These are phyloP conservation scores for Ia io DNA, from an alignment of 2,113 vertebrate species.

Conservation along the genomic window DNA sequence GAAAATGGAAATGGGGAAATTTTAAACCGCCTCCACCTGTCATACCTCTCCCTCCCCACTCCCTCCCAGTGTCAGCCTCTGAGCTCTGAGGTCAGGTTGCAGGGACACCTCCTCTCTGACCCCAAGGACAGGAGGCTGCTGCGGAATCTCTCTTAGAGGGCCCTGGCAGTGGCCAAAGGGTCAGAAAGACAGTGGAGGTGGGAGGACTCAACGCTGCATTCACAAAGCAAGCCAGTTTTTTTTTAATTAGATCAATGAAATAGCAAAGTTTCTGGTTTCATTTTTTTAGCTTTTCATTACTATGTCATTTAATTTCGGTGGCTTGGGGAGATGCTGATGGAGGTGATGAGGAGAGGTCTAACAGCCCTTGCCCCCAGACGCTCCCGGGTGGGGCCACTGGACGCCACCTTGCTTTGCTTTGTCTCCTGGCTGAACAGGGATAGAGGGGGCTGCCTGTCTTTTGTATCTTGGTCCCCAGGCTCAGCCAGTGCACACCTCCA, in stretches of 20 bases:
- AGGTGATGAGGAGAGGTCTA: neutral
- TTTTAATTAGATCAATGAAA: neutral
- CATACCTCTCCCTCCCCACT: no score
- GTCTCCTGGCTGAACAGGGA: neutral
- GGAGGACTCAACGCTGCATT: fast-evolving
- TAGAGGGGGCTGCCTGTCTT: neutral
- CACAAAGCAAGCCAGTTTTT: neutral
- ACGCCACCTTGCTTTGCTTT: neutral
- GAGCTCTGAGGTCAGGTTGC: fast-evolving
- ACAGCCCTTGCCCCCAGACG: neutral
- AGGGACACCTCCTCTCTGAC: fast-evolving
- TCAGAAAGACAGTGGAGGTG: no score
- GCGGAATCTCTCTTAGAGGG: neutral
- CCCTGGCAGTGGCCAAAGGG: no score
- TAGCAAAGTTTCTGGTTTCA: neutral
- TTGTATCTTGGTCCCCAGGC: no score
- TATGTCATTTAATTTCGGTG: neutral
- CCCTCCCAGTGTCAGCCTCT: no score
- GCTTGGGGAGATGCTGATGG: neutral
- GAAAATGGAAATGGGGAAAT: neutral
- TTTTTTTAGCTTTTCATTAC: neutral
- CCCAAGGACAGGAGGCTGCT: fast-evolving
- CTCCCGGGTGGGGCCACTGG: neutral
- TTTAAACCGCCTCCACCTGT: neutral
- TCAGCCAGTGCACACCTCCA: neutral